Conservation (phyloP, 2,113 vertebrate species). For the Erpornis zantholeuca region DNA sequence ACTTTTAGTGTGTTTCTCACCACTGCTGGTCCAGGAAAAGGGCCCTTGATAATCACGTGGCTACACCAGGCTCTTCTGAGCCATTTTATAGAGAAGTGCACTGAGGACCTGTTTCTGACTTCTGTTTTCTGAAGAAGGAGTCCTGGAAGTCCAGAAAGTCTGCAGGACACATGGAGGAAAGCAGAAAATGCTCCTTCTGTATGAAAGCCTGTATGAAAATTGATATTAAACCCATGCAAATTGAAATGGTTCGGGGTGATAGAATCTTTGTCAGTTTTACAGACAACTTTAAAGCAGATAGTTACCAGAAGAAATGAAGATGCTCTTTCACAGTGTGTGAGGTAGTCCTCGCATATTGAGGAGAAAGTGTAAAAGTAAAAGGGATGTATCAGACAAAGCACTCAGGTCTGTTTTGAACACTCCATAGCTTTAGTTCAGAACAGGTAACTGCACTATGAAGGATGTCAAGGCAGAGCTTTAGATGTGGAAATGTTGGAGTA, state of each 20-base stretch:
- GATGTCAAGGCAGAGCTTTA: background rate
- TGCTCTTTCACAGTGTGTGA: background rate
- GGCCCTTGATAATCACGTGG: background rate
- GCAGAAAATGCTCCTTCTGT: background rate
- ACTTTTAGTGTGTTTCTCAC: background rate
- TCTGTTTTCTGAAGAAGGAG: background rate
- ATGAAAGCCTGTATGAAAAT: background rate
- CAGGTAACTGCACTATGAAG: background rate
- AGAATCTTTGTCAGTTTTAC: background rate
- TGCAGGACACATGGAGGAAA: fast-evolving
- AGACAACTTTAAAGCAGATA: background rate
- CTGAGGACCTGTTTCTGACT: background rate
- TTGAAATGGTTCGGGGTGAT: background rate
- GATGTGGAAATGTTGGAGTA: fast-evolving
- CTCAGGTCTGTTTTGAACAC: background rate
- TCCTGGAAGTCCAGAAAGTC: background rate
- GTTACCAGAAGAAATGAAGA: background rate
- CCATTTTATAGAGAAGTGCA: background rate
- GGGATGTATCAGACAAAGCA: background rate
- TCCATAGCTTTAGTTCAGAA: background rate
- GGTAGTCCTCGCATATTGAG: background rate
- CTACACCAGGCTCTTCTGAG: background rate
- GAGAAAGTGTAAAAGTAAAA: background rate
- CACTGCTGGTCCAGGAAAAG: background rate
- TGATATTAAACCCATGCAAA: background rate